Conservation (phyloP, 53 echinoderm and acorn worm species). For the Paracentrotus lividus region DNA sequence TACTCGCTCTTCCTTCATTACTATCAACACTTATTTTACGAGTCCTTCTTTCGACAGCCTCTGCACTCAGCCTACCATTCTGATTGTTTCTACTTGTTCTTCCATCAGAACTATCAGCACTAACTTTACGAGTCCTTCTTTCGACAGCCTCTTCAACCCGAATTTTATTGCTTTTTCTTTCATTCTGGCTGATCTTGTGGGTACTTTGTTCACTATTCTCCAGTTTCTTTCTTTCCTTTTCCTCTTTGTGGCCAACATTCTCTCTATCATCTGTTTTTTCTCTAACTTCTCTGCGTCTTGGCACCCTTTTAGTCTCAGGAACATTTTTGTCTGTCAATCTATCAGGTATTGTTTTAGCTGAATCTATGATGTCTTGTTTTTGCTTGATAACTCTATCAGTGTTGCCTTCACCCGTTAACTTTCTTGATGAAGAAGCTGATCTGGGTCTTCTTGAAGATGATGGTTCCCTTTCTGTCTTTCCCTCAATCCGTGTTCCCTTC, state of each 20-base stretch:
- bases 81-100: background rate
- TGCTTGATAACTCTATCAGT: background rate
- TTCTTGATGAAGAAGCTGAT: background rate
- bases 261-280: background rate
- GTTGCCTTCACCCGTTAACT: background rate
- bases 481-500: background rate
- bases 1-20: slow-evolving; percentile 46
- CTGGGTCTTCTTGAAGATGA: background rate
- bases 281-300: background rate
- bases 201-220: background rate
- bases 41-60: slow-evolving; percentile 1
- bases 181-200: background rate
- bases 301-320: background rate
- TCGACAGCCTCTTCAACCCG: background rate
- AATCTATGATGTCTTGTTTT: background rate
- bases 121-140: background rate
- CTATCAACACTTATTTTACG: slow-evolving; percentile 28
- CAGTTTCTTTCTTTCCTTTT: background rate
- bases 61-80: background rate
- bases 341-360: background rate
- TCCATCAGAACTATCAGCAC: slow-evolving; percentile 15
- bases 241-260: background rate
- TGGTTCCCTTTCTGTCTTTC: slow-evolving; percentile 31
- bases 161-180: background rate
- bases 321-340: background rate